Evolutionary conservation across 37 sponge, comb jelly and placozoan genomes (phyloP).

Genomic region (Mnemiopsis leidyi): DNA sequence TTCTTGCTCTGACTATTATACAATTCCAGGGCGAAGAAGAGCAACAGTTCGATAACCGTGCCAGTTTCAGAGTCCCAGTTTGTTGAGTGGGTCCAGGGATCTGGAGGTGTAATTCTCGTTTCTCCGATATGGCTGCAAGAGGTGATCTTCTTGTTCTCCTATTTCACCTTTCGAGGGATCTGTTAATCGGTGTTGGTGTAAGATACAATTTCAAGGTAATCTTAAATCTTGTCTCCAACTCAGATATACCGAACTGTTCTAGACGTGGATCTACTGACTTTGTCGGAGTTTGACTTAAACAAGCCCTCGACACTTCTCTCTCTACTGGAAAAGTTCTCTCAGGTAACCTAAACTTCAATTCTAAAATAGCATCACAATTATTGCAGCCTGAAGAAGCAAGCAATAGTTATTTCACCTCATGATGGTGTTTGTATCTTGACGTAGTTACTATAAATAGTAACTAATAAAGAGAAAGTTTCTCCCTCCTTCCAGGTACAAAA

Average conservation of each 20-base stretch:
- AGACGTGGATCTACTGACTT: constrained; percentile 1
- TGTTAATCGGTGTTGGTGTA: no score
- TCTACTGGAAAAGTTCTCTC: constrained; percentile 53
- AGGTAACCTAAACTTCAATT: neutral
- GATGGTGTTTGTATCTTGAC: no score
- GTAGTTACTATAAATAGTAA: no score
- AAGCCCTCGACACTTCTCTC: constrained; percentile 23
- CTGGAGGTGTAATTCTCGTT: constrained; percentile 42
- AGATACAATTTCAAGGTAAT: no score
- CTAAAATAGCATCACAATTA: no score
- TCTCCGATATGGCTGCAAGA: constrained; percentile 34
- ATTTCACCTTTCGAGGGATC: no score
- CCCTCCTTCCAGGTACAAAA: constrained; percentile 10
- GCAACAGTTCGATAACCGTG: neutral
- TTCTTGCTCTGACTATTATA: no score
- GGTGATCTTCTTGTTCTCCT: no score
- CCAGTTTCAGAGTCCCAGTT: constrained; percentile 55
- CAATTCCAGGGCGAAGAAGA: neutral
- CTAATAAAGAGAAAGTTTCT: no score
- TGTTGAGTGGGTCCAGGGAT: constrained; percentile 49
- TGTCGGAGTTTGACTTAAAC: neutral
- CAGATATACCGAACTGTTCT: constrained; percentile 24
- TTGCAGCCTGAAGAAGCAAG: no score
- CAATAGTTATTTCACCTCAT: no score
- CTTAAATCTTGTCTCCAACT: neutral